Percentiles rank a stretch among this genome's conserved stretches.
Conservation (phyloP, 2,797 vertebrate genomes). For the Gymnothorax javanicus region DNA sequence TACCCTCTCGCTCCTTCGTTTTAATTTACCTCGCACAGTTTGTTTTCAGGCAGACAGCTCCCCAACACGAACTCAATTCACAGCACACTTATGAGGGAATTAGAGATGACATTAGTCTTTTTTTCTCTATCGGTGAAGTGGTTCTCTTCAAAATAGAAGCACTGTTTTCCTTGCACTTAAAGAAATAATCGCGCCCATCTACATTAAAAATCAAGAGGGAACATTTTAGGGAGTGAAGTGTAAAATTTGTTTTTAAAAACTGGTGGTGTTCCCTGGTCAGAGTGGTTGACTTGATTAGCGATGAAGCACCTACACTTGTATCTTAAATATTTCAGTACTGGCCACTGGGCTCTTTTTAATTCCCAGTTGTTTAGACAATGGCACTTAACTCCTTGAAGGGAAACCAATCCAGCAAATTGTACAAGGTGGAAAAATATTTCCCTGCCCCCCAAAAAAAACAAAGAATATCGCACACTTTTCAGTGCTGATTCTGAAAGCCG, state of each 20-base stretch:
- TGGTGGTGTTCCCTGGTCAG: not conserved
- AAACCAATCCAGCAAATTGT: not conserved
- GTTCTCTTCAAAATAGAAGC: not conserved
- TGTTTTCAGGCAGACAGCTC: slow-evolving; percentile 26
- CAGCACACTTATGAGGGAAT: slow-evolving; percentile 36
- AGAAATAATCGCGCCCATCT: not conserved
- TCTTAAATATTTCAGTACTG: not conserved
- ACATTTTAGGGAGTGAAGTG: not conserved
- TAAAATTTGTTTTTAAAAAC: not conserved
- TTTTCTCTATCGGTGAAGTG: slow-evolving; percentile 2
- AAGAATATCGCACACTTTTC: not conserved
- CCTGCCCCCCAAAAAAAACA: not conserved
- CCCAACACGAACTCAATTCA: slow-evolving; percentile 51
- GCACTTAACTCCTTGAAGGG: not conserved
- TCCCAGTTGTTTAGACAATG: not conserved
- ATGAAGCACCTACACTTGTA: not conserved
- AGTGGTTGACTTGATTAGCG: slow-evolving; percentile 7
- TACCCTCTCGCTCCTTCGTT: slow-evolving; percentile 43
- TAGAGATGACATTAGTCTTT: not conserved
- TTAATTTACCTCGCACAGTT: slow-evolving; percentile 21
- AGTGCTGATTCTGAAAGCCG: not conserved
- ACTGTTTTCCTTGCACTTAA: slow-evolving; percentile 34
- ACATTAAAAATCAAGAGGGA: not conserved
- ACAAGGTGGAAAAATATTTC: not conserved
- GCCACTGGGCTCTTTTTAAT: not conserved